These are phyloP conservation scores for Mechanitis mazaeus DNA, from an alignment of 2,888 invertebrate genomes.

Conservation along the genomic window DNA sequence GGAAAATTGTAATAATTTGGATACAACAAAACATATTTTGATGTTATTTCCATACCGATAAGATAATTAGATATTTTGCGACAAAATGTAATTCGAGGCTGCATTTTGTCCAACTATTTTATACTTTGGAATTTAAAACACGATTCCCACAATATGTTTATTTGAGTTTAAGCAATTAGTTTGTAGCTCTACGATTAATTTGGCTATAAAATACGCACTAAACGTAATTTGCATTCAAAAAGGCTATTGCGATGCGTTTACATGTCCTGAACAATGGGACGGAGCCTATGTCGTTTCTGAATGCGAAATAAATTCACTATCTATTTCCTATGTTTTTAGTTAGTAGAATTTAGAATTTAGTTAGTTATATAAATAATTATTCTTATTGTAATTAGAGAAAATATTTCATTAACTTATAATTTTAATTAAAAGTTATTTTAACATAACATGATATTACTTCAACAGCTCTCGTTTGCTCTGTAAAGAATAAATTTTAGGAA, in stretches of 20 bases:
- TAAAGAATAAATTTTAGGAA: too few relatives aligned
- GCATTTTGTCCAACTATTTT: too few relatives aligned
- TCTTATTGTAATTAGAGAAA: not conserved
- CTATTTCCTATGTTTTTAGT: not conserved
- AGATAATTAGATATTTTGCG: not conserved
- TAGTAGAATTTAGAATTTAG: not conserved
- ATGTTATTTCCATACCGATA: not conserved
- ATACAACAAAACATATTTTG: not conserved
- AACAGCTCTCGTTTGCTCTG: too few relatives aligned
- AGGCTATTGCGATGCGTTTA: conserved; percentile 32
- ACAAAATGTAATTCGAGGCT: not conserved
- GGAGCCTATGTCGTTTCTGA: conserved; percentile 23
- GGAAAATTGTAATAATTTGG: conserved; percentile 36
- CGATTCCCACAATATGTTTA: conserved; percentile 16
- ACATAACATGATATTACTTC: too few relatives aligned
- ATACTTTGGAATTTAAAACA: not conserved
- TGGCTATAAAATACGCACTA: conserved; percentile 39
- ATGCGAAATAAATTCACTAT: conserved; percentile 9
- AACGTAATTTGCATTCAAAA: conserved; percentile 37
- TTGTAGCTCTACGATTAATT: conserved; percentile 40
- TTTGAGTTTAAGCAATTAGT: conserved; percentile 35
- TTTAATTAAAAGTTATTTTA: too few relatives aligned
- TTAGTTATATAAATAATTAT: conserved; percentile 1
- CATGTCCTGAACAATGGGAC: conserved; percentile 27
- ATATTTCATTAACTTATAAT: not conserved